phyloP scores from a whole-genome alignment of 2,113 vertebrate species.

The Trematomus loennbergii region DNA sequence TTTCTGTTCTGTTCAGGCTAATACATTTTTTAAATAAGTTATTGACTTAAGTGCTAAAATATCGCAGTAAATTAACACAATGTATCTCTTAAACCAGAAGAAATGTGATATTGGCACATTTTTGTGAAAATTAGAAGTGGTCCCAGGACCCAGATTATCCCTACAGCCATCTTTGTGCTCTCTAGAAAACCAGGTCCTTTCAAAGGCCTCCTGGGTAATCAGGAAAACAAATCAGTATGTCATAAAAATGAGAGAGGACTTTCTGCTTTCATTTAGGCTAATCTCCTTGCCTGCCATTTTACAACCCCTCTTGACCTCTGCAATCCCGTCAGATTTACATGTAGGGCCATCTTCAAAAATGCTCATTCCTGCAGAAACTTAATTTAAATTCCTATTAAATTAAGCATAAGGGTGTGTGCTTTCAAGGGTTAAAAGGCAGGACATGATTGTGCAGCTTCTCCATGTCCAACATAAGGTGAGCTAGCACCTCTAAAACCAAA shows the following conservation, averaged over 20 bases:
- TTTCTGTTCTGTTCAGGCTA: not conserved
- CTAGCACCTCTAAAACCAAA: constrained; percentile 11
- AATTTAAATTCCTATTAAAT: constrained; percentile 7
- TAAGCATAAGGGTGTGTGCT: not conserved
- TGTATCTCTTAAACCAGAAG: not conserved
- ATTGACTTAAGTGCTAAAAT: not conserved
- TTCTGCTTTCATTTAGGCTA: not conserved
- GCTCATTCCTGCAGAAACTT: not conserved
- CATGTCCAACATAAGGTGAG: not conserved
- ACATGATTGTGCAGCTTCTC: not conserved
- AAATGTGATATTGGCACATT: not conserved
- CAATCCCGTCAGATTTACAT: not conserved
- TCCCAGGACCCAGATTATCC: not conserved
- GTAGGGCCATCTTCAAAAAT: not conserved
- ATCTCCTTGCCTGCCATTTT: not conserved
- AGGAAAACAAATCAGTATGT: not conserved
- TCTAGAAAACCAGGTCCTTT: not conserved
- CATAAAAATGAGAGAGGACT: not conserved
- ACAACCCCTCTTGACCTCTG: not conserved
- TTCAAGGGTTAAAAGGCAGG: not conserved
- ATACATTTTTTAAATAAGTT: not conserved
- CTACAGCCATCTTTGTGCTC: not conserved
- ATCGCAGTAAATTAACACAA: not conserved
- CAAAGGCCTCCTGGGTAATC: not conserved
- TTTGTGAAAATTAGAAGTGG: not conserved